phyloP scores from a whole-genome alignment of 2,797 vertebrate species.

The Erethizon dorsatum region DNA sequence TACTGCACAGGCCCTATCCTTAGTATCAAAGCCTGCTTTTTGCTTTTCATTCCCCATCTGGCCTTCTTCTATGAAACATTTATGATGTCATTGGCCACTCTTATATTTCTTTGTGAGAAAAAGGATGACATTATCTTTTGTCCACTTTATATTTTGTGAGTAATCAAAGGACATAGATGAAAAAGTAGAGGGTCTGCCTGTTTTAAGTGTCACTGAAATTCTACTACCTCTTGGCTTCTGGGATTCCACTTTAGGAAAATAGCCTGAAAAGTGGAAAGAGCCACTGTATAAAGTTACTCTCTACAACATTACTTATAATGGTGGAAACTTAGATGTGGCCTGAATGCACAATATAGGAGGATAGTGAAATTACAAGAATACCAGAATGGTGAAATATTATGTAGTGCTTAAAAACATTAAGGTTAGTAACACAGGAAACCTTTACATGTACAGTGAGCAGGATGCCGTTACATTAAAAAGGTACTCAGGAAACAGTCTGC shows the following conservation, averaged over 20 bases:
- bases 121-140: background rate
- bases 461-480: background rate
- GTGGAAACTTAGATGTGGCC: background rate
- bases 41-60: conserved; percentile 49
- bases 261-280: conserved; percentile 32
- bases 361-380: background rate
- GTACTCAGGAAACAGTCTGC: background rate
- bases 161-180: background rate
- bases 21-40: conserved; percentile 48
- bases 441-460: background rate
- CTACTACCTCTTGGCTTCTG: background rate
- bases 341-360: background rate
- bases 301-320: background rate
- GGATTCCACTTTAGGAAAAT: conserved; percentile 48
- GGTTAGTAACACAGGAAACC: background rate
- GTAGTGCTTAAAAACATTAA: background rate
- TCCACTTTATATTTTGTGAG: background rate
- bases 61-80: conserved; percentile 5
- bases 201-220: background rate
- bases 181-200: background rate
- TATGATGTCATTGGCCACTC: background rate
- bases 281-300: background rate
- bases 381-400: background rate
- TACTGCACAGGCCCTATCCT: conserved; percentile 6
- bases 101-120: conserved; percentile 18